phyloP scores from a whole-genome alignment of 2,797 vertebrate genomes.

The Cuculus canorus region DNA sequence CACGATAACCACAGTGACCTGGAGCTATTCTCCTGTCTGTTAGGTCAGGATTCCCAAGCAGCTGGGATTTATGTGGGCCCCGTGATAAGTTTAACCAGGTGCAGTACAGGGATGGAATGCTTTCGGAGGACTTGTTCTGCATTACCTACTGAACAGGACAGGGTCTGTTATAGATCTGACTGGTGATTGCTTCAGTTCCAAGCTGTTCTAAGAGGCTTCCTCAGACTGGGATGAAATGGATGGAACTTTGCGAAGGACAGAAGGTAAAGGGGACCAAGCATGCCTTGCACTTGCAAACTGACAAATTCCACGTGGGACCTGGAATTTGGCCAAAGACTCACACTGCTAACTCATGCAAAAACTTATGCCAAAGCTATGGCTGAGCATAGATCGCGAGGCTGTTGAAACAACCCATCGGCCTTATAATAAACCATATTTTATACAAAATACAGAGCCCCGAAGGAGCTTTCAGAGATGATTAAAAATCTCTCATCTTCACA shows the following conservation, averaged over 20 bases:
- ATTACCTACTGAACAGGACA: not conserved
- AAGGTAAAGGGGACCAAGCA: not conserved
- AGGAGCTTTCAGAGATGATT: conserved; percentile 9
- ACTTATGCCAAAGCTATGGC: not conserved
- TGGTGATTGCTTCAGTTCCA: not conserved
- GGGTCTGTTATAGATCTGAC: not conserved
- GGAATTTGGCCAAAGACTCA: not conserved
- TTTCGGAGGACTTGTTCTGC: not conserved
- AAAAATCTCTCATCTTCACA: not conserved
- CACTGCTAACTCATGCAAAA: not conserved
- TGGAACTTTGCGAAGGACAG: not conserved
- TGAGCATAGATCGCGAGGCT: not conserved
- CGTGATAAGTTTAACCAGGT: fast-evolving
- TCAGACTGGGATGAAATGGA: not conserved
- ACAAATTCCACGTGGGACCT: not conserved
- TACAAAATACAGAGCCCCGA: not conserved
- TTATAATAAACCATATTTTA: not conserved
- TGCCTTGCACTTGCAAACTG: not conserved
- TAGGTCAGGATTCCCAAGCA: not conserved
- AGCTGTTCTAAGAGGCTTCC: not conserved
- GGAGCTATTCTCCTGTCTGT: not conserved
- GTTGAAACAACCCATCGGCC: not conserved
- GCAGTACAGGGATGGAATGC: not conserved
- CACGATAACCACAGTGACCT: not conserved
- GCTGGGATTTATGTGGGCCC: not conserved